Conservation (phyloP, 2,888 invertebrate species). For the Drosophila emarginata region DNA sequence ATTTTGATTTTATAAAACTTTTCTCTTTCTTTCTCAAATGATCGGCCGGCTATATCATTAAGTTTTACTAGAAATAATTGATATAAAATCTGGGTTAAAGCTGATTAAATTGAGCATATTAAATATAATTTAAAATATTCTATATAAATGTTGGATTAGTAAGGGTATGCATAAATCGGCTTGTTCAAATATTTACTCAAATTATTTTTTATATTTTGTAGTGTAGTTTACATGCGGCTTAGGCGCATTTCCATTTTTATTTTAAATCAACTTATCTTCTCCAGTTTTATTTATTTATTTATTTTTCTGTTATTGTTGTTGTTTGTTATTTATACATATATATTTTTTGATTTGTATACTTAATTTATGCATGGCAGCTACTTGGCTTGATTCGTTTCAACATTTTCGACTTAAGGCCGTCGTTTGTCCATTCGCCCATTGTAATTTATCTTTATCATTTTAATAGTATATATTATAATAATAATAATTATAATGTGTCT, state of each 20-base stretch:
- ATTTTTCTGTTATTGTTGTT: no score
- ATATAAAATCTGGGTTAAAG: no score
- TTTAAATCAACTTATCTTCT: constrained; percentile 6
- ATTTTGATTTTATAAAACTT: no score
- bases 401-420: background rate
- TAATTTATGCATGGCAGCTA: constrained; percentile 61
- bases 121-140: no score
- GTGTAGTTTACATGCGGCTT: constrained; percentile 21
- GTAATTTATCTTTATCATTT: constrained; percentile 69
- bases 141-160: no score
- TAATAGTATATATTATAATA: constrained; percentile 38
- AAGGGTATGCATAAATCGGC: background rate
- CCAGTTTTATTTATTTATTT: constrained; percentile 3
- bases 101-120: no score
- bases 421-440: constrained; percentile 38
- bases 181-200: no score
- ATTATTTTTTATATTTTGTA: background rate
- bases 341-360: constrained; percentile 16
- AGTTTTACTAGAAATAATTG: no score
- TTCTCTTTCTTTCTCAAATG: no score
- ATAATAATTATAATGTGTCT: constrained; percentile 35
- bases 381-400: constrained; percentile 38
- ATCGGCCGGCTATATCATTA: no score
- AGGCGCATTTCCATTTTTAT: constrained; percentile 19
- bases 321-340: constrained; percentile 4